Percentiles rank a stretch among this genome's conserved stretches.
These are phyloP conservation scores for Noctua janthe DNA, from an alignment of 2,888 invertebrate genomes.

Conservation along the genomic window DNA sequence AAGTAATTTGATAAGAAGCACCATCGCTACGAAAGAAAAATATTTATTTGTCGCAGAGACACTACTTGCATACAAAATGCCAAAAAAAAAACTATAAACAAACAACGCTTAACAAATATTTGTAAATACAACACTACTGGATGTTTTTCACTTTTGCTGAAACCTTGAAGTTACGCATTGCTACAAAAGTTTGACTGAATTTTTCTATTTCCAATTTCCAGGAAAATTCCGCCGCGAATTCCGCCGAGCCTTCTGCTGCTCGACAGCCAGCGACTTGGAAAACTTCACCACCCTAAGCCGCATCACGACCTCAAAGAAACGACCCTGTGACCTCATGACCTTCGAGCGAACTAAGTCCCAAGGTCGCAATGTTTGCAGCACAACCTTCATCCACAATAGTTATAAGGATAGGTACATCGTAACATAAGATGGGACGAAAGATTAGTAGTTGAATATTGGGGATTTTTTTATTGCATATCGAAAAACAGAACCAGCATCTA, in stretches of 20 bases:
- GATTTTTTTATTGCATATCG: constrained; percentile 32
- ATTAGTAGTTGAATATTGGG: not conserved
- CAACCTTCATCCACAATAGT: constrained; percentile 70
- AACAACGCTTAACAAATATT: too few relatives aligned
- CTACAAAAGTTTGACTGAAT: not conserved
- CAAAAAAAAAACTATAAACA: too few relatives aligned
- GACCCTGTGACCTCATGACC: constrained; percentile 63
- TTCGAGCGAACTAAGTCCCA: constrained; percentile 59
- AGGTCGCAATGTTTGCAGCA: constrained; percentile 68
- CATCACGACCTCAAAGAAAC: constrained; percentile 75
- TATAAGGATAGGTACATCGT: constrained; percentile 63
- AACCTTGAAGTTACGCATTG: not conserved
- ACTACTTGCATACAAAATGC: too few relatives aligned
- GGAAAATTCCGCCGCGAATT: constrained; percentile 94
- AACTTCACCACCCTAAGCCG: constrained; percentile 80
- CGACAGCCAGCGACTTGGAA: constrained; percentile 68
- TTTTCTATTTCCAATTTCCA: constrained; percentile 80
- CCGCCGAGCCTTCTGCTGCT: constrained; percentile 89
- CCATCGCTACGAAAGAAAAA: too few relatives aligned
- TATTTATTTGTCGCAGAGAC: too few relatives aligned
- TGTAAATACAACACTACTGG: too few relatives aligned
- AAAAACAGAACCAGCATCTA: not conserved
- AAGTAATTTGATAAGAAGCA: too few relatives aligned
- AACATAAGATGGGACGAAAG: constrained; percentile 47
- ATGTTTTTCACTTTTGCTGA: too few relatives aligned